Evolutionary conservation across 2,888 invertebrate species (phyloP).

Genomic region (Troilus luridus): DNA sequence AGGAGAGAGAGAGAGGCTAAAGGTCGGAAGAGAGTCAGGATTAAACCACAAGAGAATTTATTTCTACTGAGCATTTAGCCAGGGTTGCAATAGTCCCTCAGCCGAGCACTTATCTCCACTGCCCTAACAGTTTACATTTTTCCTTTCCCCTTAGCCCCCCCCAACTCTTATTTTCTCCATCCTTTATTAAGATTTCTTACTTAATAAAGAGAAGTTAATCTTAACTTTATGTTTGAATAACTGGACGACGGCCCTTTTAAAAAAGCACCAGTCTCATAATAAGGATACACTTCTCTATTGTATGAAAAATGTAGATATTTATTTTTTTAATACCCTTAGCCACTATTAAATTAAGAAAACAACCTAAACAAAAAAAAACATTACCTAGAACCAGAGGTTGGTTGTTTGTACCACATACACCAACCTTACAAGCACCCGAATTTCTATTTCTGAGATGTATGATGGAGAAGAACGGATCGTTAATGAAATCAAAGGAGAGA

Average conservation of each 20-base stretch:
- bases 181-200: background rate
- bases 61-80: background rate
- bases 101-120: background rate
- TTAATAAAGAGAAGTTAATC: background rate
- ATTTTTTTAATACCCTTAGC: background rate
- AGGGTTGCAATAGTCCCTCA: background rate
- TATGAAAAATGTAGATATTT: background rate
- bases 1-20: background rate
- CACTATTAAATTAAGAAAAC: background rate
- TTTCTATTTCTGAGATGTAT: too few species aligned
- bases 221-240: background rate
- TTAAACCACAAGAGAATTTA: background rate
- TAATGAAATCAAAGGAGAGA: too few species aligned
- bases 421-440: too few species aligned
- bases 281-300: background rate
- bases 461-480: too few species aligned
- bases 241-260: background rate
- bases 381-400: too few species aligned
- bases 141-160: background rate
- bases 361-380: too few species aligned
- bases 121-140: background rate
- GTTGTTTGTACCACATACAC: too few species aligned
- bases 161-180: background rate
- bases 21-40: background rate
- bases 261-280: background rate